A percentile compares a stretch with the other conserved stretches of the same genome.
phyloP scores from a whole-genome alignment of 2,888 invertebrate genomes.

The Trisateles emortualis region DNA sequence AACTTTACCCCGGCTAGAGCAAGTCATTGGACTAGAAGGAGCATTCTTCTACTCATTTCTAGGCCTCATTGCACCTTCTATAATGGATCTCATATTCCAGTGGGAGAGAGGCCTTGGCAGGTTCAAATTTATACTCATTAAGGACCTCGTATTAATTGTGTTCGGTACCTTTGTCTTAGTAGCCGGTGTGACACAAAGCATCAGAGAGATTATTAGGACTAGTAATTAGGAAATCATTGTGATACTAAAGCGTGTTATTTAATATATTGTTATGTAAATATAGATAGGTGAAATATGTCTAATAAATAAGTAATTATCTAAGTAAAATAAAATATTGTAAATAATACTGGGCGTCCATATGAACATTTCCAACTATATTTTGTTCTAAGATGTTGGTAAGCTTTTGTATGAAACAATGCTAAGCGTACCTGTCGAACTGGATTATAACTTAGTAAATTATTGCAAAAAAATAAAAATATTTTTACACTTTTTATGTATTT shows the following conservation, averaged over 20 bases:
- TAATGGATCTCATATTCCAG: constrained; percentile 90
- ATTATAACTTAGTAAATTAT: constrained; percentile 6
- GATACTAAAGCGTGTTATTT: constrained; percentile 21
- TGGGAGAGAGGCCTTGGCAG: constrained; percentile 90
- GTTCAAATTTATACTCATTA: constrained; percentile 89
- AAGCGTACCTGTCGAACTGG: not conserved
- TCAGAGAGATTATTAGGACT: constrained; percentile 72
- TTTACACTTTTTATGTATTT: not conserved
- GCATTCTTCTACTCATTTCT: constrained; percentile 90
- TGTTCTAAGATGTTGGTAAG: too few relatives aligned
- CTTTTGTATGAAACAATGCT: not conserved
- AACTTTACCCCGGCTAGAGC: constrained; percentile 72
- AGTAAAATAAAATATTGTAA: not conserved
- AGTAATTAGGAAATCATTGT: constrained; percentile 25
- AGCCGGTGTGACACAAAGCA: constrained; percentile 87
- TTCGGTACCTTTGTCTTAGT: constrained; percentile 90
- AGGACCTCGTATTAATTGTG: constrained; percentile 87
- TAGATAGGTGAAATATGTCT: constrained; percentile 31
- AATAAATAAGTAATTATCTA: constrained; percentile 8
- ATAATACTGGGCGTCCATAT: not conserved
- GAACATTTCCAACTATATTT: not conserved
- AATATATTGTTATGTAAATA: constrained; percentile 36
- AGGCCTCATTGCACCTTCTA: constrained; percentile 91
- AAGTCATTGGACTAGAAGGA: constrained; percentile 82
- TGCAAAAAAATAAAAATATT: constrained; percentile 15